phyloP scores from a whole-genome alignment of 2,113 vertebrate genomes.

The Stegastes partitus region DNA sequence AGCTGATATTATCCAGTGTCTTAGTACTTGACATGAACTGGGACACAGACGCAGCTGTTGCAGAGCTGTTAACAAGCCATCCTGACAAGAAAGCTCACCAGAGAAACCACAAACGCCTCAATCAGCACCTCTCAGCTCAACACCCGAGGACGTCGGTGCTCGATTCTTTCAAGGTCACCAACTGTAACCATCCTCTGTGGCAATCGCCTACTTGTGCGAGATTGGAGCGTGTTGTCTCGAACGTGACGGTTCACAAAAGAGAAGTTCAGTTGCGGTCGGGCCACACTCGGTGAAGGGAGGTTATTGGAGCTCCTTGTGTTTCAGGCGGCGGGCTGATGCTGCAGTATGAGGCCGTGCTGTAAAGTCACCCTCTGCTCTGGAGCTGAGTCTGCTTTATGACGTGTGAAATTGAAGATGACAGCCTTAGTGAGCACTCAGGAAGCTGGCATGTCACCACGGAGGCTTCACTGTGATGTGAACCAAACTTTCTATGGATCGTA shows the following conservation, averaged over 20 bases:
- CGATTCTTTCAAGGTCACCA: neutral
- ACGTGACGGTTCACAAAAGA: neutral
- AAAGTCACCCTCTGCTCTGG: constrained; percentile 40
- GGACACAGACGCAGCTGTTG: constrained; percentile 44
- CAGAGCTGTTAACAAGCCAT: constrained; percentile 29
- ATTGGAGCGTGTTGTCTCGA: neutral
- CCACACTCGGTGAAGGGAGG: constrained; percentile 5
- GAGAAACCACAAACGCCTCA: neutral
- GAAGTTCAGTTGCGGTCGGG: neutral
- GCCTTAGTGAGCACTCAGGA: constrained; percentile 37
- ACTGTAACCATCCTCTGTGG: neutral
- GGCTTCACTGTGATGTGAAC: constrained; percentile 23
- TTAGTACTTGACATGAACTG: constrained; percentile 17
- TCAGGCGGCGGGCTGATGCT: constrained; percentile 11
- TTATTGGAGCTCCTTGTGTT: constrained; percentile 1
- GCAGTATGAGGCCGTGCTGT: constrained; percentile 26
- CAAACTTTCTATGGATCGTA: constrained; percentile 31
- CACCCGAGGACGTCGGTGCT: neutral
- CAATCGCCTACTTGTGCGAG: neutral
- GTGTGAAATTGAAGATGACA: constrained; percentile 72
- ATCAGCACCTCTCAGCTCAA: neutral
- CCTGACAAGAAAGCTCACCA: constrained; percentile 20
- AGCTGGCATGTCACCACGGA: constrained; percentile 35
- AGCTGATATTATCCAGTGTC: constrained; percentile 14
- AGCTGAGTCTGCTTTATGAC: constrained; percentile 61